A percentile compares a stretch with the other conserved stretches of the same genome.
phyloP scores from a whole-genome alignment of 1,140 invertebrate species.

The Drepana arcuata region DNA sequence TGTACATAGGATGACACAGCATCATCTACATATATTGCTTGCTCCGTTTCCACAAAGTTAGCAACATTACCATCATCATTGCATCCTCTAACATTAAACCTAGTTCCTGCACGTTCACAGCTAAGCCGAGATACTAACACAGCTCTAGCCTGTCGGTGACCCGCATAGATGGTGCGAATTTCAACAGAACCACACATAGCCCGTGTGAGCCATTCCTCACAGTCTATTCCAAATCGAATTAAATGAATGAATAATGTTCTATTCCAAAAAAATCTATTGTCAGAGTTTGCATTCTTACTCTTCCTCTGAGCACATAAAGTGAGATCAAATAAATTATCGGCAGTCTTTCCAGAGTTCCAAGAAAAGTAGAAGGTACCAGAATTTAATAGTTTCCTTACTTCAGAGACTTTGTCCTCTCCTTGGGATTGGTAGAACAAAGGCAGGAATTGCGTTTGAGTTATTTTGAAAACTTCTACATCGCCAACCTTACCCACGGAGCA shows the following conservation, averaged over 20 bases:
- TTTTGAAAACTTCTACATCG: conserved; percentile 94
- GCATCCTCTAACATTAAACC: conserved; percentile 98
- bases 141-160: conserved; percentile 92
- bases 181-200: conserved; percentile 97
- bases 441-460: conserved; percentile 92
- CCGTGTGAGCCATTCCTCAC: conserved; percentile 90
- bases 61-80: conserved; percentile 99
- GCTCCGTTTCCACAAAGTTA: conserved; percentile 99
- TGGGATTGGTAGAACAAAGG: conserved; percentile 86
- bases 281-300: conserved; percentile 81
- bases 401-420: conserved; percentile 82
- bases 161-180: conserved; percentile 96
- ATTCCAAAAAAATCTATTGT: conserved; percentile 98
- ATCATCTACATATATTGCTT: conserved; percentile 93
- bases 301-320: conserved; percentile 93
- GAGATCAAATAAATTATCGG: conserved; percentile 81
- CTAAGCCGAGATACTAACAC: conserved; percentile 96
- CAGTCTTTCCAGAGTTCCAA: conserved; percentile 72
- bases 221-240: conserved; percentile 90
- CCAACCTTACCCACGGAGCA: conserved; percentile 95
- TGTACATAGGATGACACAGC: conserved; percentile 88
- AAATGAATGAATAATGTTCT: conserved; percentile 94
- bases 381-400: conserved; percentile 90
- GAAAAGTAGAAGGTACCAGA: conserved; percentile 98
- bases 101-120: conserved; percentile 95